Conservation (phyloP, 1,140 invertebrate genomes). For the Drosophila pachea region DNA sequence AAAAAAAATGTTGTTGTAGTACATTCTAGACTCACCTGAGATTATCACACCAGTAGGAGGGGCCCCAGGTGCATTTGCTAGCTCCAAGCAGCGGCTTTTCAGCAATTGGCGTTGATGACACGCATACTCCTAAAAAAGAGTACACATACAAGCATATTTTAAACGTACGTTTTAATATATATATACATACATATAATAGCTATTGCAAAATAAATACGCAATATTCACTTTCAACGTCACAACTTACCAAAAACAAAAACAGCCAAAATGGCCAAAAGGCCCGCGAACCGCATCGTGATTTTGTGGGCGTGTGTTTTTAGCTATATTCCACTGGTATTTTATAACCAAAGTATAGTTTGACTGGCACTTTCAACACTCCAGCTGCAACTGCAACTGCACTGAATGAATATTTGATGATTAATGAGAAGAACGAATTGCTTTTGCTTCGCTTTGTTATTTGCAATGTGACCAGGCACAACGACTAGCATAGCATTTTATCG, state of each 20-base stretch:
- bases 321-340: constrained; percentile 4
- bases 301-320: constrained; percentile 1
- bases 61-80: constrained; percentile 88
- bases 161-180: constrained; percentile 10
- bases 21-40: constrained; percentile 80
- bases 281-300: constrained; percentile 50
- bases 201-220: constrained; percentile 42
- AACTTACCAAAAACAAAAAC: constrained; percentile 65
- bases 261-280: constrained; percentile 72
- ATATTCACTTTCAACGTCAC: constrained; percentile 22
- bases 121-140: constrained; percentile 50
- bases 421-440: constrained; percentile 35
- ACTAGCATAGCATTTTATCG: neutral
- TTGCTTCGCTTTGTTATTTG: constrained; percentile 32
- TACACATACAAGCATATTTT: constrained; percentile 10
- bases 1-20: constrained; percentile 42
- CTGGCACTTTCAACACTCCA: constrained; percentile 27
- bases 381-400: constrained; percentile 44
- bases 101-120: constrained; percentile 68
- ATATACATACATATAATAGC: constrained; percentile 37
- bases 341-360: neutral
- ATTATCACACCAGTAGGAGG: constrained; percentile 90
- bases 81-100: constrained; percentile 78
- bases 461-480: constrained; percentile 18
- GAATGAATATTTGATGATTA: constrained; percentile 42